Conservation (phyloP, 1,140 invertebrate genomes). For the Mya arenaria region DNA sequence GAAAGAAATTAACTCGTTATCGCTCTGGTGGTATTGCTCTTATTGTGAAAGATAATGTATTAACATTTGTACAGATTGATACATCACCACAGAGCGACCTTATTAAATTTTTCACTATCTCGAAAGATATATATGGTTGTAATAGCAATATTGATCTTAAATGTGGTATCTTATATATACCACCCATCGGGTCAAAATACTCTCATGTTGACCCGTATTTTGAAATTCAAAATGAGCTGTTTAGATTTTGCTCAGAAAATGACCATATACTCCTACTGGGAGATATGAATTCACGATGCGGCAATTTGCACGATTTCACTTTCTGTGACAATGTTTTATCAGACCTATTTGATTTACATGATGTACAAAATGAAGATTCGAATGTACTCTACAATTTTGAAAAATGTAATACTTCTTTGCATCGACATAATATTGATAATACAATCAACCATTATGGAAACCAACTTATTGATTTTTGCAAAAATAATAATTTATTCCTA, state of each 20-base stretch:
- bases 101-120: conserved; percentile 20
- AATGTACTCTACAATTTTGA: not conserved
- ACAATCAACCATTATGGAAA: not conserved
- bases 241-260: not conserved
- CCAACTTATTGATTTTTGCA: too few relatives aligned
- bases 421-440: not conserved
- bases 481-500: too few relatives aligned
- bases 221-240: conserved; percentile 29
- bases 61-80: conserved; percentile 3
- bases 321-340: not conserved
- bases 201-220: conserved; percentile 4
- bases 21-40: conserved; percentile 39
- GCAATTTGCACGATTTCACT: not conserved
- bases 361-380: not conserved
- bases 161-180: conserved; percentile 8
- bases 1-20: conserved; percentile 13
- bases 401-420: not conserved
- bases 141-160: not conserved
- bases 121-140: not conserved
- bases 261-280: conserved; percentile 18
- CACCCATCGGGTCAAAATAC: conserved; percentile 16
- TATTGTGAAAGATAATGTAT: not conserved
- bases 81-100: not conserved
- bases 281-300: conserved; percentile 33
- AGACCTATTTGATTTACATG: not conserved